Percentiles rank a stretch among this genome's conserved stretches.
Evolutionary conservation across 2,797 vertebrate genomes (phyloP).

Genomic region (Pseudochaenichthys georgianus): DNA sequence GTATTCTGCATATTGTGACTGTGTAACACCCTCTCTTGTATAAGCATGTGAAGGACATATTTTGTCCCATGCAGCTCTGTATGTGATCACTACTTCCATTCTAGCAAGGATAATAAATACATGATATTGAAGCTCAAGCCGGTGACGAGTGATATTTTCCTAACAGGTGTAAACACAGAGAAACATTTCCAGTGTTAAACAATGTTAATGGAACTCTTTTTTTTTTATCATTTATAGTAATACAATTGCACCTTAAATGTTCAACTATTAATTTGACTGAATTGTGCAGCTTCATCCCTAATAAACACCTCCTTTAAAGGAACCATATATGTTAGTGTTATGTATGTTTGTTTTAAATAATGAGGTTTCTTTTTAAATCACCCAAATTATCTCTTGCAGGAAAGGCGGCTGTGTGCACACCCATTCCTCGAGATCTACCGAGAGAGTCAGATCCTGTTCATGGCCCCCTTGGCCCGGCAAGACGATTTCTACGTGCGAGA

Average conservation of each 20-base stretch:
- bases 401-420: slow-evolving; percentile 92
- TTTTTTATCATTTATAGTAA: background rate
- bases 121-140: too few species aligned
- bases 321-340: background rate
- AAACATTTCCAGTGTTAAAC: slow-evolving; percentile 1
- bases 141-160: too few species aligned
- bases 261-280: background rate
- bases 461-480: slow-evolving; percentile 92
- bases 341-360: background rate
- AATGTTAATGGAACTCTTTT: slow-evolving; percentile 6
- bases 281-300: background rate
- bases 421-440: slow-evolving; percentile 94
- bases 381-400: slow-evolving; percentile 76
- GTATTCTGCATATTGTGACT: too few species aligned
- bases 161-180: background rate
- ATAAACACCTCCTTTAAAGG: background rate
- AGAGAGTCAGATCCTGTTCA: slow-evolving; percentile 89
- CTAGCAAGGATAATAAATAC: too few species aligned
- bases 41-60: too few species aligned
- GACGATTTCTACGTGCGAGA: slow-evolving; percentile 95
- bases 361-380: background rate
- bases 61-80: too few species aligned
- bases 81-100: too few species aligned
- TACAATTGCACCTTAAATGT: slow-evolving; percentile 8
- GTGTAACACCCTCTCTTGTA: too few species aligned